phyloP scores from a whole-genome alignment of 2,797 vertebrate genomes.

The Emydoidea blandingii region DNA sequence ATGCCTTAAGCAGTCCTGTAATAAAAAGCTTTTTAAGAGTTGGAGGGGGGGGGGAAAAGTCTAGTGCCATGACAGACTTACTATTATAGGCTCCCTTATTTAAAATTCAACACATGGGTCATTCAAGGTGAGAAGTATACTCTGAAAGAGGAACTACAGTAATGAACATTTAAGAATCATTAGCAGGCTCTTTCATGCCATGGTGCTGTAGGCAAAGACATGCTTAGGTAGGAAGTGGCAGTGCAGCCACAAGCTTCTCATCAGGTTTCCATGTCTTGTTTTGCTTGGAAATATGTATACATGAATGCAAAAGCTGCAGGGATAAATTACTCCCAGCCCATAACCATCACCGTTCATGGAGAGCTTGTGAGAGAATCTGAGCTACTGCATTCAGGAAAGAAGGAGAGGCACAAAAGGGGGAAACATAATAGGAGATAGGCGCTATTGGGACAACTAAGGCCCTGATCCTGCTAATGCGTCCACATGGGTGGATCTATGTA shows the following conservation, averaged over 20 bases:
- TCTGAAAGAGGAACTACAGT: constrained; percentile 65
- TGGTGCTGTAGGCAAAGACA: constrained; percentile 55
- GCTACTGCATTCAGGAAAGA: rapidly evolving
- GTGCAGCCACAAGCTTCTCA: constrained; percentile 51
- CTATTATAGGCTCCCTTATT: constrained; percentile 61
- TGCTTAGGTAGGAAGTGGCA: constrained; percentile 34
- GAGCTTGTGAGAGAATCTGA: not conserved
- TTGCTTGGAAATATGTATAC: constrained; percentile 27
- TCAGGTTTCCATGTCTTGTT: constrained; percentile 25
- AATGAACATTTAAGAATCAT: constrained; percentile 74
- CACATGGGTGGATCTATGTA: rapidly evolving
- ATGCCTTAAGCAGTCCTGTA: constrained; percentile 79
- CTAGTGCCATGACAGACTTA: constrained; percentile 62
- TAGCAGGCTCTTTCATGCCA: constrained; percentile 69
- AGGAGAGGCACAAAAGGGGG: not conserved
- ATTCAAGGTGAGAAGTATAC: constrained; percentile 75
- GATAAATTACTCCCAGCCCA: not conserved
- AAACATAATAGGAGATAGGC: not conserved
- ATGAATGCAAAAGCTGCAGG: not conserved
- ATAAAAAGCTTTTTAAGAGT: constrained; percentile 84
- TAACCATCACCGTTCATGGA: not conserved
- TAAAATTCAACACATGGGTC: constrained; percentile 74
- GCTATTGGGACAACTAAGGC: rapidly evolving
- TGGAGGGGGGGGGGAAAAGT: constrained; percentile 31
- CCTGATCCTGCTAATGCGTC: rapidly evolving